phyloP scores from a whole-genome alignment of 2,113 vertebrate genomes.

The Emydura subglobosa region DNA sequence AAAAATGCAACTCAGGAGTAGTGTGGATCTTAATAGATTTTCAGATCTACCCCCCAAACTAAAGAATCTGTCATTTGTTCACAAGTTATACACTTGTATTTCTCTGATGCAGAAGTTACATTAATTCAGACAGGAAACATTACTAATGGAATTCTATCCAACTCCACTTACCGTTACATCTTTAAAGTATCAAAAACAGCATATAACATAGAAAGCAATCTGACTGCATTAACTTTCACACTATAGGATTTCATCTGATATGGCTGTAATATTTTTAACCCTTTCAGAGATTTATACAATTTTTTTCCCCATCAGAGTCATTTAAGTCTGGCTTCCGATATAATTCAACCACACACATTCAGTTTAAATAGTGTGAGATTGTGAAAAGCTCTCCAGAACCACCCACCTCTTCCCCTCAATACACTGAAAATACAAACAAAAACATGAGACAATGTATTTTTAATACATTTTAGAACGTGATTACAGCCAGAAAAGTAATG shows the following conservation, averaged over 20 bases:
- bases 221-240: conserved; percentile 37
- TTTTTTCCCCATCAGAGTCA: background rate
- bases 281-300: background rate
- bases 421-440: background rate
- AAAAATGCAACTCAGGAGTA: background rate
- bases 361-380: background rate
- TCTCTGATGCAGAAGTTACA: background rate
- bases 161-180: conserved; percentile 69
- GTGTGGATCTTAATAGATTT: background rate
- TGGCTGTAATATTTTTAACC: background rate
- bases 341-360: background rate
- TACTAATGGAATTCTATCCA: conserved; percentile 3
- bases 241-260: conserved; percentile 57
- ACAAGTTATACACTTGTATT: background rate
- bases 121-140: background rate
- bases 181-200: conserved; percentile 64
- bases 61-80: background rate
- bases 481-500: background rate
- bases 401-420: background rate
- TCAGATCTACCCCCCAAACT: background rate
- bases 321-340: background rate
- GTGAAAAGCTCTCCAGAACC: background rate
- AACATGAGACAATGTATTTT: background rate
- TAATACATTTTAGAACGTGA: background rate
- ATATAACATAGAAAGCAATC: conserved; percentile 59